Conservation (phyloP, 2,888 invertebrate genomes). For the Eilema caniola region DNA sequence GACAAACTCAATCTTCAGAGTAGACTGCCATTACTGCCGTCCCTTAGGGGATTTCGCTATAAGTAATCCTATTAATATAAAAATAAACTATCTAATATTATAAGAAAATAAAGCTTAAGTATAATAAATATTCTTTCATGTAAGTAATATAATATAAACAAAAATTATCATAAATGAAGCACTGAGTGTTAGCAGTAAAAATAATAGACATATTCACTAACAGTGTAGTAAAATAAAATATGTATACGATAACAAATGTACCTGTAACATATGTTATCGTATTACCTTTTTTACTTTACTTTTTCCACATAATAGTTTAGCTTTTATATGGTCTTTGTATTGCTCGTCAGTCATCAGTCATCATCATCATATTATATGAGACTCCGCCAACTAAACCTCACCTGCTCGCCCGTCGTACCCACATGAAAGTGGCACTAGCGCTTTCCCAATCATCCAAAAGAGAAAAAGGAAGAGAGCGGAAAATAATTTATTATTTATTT, state of each 20-base stretch:
- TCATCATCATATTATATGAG: too few species aligned
- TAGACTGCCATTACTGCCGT: background rate
- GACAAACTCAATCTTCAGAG: background rate
- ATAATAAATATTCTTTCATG: background rate
- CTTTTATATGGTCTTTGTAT: background rate
- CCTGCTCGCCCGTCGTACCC: too few species aligned
- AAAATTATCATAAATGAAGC: background rate
- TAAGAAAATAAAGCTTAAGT: background rate
- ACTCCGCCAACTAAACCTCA: too few species aligned
- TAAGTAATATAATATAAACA: background rate
- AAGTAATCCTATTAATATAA: too few species aligned
- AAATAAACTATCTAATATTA: background rate
- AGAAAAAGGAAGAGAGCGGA: too few species aligned
- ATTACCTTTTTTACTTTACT: background rate
- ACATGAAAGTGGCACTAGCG: too few species aligned
- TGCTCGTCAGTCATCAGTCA: too few species aligned
- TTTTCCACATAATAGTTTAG: background rate
- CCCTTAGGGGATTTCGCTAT: too few species aligned
- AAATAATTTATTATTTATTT: too few species aligned
- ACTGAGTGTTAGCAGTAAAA: background rate
- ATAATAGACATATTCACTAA: background rate
- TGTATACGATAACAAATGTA: too few species aligned
- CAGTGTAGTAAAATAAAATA: background rate
- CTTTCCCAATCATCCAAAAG: too few species aligned
- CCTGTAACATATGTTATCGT: too few species aligned